phyloP scores from a whole-genome alignment of 1,140 invertebrate species.

The Elysia chlorotica region DNA sequence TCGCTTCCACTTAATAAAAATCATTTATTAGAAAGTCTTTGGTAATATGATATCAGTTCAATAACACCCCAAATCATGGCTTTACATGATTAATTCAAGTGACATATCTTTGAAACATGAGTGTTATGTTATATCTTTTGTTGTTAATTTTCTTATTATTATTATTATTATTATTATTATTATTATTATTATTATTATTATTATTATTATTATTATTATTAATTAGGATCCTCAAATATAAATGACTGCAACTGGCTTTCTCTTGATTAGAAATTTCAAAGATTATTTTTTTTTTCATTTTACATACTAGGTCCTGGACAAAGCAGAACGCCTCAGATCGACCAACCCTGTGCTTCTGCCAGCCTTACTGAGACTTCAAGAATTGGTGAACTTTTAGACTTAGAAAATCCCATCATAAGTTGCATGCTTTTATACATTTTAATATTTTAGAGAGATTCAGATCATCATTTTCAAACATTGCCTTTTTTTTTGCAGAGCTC shows the following conservation, averaged over 20 bases:
- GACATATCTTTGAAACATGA: too few relatives aligned
- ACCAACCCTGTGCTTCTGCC: constrained; percentile 75
- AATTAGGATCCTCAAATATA: background rate
- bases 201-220: background rate
- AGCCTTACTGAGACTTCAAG: constrained; percentile 73
- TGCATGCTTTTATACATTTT: background rate
- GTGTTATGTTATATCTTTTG: too few relatives aligned
- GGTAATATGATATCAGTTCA: background rate
- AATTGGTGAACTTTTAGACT: constrained; percentile 67
- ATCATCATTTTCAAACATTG: background rate
- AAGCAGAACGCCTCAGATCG: constrained; percentile 76
- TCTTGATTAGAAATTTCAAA: background rate
- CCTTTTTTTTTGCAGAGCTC: background rate
- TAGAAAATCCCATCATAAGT: too few relatives aligned
- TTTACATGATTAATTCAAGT: background rate
- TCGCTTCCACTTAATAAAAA: background rate
- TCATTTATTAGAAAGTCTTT: background rate
- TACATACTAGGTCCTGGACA: constrained; percentile 71
- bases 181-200: background rate
- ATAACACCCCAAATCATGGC: background rate
- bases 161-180: background rate
- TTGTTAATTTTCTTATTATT: background rate
- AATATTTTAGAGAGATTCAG: background rate
- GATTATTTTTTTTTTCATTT: constrained; percentile 4
- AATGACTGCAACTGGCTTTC: too few relatives aligned